Base-by-base conservation (phyloP, 2,797 vertebrate species). In the Labroides dimidiatus region DNA sequence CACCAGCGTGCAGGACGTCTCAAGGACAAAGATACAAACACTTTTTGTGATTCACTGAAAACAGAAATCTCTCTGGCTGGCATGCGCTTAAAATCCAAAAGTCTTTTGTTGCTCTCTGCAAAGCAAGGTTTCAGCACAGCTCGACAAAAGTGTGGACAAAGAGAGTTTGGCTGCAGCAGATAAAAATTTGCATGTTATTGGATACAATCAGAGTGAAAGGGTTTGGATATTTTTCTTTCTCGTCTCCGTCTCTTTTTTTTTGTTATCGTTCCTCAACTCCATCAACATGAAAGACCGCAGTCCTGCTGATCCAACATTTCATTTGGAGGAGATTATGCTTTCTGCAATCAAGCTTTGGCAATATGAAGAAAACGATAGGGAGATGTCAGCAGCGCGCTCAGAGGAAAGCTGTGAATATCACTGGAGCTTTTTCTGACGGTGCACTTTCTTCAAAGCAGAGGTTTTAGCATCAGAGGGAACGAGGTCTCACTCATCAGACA, bases 221-320 rank as follows among this genome's bases (percentile, higher is more conserved):
- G 21, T 48, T 56, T 16, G 43, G 21, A 54, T 72, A 37, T 49
- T 70, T 61, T 44, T 24, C 50, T 43, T 16, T 15, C 33, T 33
- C 45, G 19, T 68, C 37, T 43, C 27, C 4, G 21, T 66, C 55
- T 58, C 58, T 64, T 7, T 45, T n/a, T 65, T 70, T 58, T 65
- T 68, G 58, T 75, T 74, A 81, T 87, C 80, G 59, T 37, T 33
- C 57, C 59, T 33, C 50, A 16, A 60, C 73, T 77, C 82, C 41
- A 72, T 87, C 78, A 75, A 69, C 74, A 78, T 84, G 75, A 83
- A 87, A 84, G 85, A 60, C 64, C 69, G 24, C 13, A 1, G 55
- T 69, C 64, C 61, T 65, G 73, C 85, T 81, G 75, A 87, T 75
- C 64, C 75, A 75, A 59, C 76, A 74, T 75, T 85, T 83, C 37